A percentile compares a stretch with the other conserved stretches of the same genome.
Conservation (phyloP, 2,113 vertebrate species). For the Picathartes gymnocephalus region DNA sequence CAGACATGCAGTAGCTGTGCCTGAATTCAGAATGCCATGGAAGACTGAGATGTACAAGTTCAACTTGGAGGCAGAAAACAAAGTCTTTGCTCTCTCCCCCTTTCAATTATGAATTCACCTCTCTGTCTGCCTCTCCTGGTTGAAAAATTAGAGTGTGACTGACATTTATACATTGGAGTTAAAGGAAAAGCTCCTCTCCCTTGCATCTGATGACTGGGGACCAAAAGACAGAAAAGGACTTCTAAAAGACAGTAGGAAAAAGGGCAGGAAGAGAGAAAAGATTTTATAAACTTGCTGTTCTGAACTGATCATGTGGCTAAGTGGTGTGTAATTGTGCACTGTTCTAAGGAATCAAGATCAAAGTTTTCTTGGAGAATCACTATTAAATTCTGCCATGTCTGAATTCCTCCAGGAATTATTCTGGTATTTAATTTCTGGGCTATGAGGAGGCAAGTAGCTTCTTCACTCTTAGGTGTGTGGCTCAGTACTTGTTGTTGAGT, state of each 20-base stretch:
- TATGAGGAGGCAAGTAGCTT: neutral
- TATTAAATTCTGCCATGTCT: neutral
- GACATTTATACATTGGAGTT: neutral
- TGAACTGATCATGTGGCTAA: neutral
- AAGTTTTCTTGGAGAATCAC: neutral
- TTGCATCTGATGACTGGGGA: neutral
- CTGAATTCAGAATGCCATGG: neutral
- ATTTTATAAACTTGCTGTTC: neutral
- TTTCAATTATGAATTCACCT: rapidly evolving
- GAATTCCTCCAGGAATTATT: neutral
- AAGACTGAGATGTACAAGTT: neutral
- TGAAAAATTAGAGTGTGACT: neutral
- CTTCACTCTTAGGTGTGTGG: neutral
- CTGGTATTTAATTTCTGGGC: neutral
- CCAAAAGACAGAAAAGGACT: neutral
- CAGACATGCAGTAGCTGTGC: neutral
- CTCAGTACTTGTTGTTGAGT: neutral
- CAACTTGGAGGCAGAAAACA: neutral
- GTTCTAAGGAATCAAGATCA: neutral
- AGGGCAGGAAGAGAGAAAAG: neutral
- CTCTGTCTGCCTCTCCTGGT: neutral
- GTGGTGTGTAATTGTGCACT: neutral
- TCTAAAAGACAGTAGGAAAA: neutral
- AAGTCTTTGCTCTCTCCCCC: neutral
- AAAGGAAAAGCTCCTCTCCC: neutral